phyloP scores from a whole-genome alignment of 2,113 vertebrate species.

The Halcyon malimbica region DNA sequence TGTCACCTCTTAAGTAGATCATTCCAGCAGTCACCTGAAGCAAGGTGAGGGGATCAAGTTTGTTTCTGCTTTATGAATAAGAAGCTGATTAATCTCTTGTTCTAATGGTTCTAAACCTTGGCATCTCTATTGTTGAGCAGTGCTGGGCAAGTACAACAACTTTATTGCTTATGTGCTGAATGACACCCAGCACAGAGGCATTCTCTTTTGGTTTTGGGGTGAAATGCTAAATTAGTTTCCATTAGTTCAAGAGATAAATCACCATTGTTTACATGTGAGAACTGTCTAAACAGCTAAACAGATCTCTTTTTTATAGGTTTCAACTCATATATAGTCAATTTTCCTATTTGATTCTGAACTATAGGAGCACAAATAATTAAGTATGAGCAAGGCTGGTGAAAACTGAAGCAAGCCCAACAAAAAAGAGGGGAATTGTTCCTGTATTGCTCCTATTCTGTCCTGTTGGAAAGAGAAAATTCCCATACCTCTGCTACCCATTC shows the following conservation, averaged over 20 bases:
- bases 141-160: neutral
- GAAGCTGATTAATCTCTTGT: constrained; percentile 2
- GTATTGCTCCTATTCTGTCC: neutral
- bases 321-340: neutral
- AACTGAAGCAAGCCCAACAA: neutral
- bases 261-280: constrained; percentile 6
- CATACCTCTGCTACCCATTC: neutral
- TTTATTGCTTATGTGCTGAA: constrained; percentile 28
- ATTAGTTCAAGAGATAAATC: constrained; percentile 47
- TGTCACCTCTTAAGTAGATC: neutral
- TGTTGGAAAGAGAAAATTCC: neutral
- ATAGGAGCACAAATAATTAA: neutral
- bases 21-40: neutral
- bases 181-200: constrained; percentile 36
- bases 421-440: neutral
- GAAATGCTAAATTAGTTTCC: constrained; percentile 61
- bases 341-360: neutral
- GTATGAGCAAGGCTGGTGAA: neutral
- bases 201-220: constrained; percentile 3
- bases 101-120: constrained; percentile 37
- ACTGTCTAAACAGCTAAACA: constrained; percentile 23
- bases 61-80: neutral
- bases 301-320: neutral
- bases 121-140: neutral
- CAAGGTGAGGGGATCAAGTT: neutral